Base-by-base conservation (phyloP, 2,797 vertebrate genomes). In the Microhierax caerulescens region DNA sequence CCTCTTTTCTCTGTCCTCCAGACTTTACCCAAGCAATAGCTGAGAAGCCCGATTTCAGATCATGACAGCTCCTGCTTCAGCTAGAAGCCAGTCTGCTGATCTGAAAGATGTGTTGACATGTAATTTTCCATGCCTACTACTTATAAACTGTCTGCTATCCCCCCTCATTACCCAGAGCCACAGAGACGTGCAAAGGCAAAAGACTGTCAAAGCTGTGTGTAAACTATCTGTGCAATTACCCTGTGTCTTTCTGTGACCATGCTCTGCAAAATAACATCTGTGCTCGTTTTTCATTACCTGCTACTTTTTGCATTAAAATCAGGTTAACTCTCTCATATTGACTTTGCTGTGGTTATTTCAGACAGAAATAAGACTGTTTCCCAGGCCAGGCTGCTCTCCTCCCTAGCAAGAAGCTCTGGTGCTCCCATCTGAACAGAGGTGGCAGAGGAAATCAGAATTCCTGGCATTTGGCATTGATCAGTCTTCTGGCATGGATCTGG, bases 371-470 rank as follows among this genome's bases (percentile, higher is more conserved):
- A 73, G 7, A 23, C 15, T 27, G 13, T 54, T 85, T 80, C 28
- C 27, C 41, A 51, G 78, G 13, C 22, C 56, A 64, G 48, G 24
- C 54, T 74, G 61, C 34, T 54, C 30, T n/a, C 4, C 39, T 93
- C 13, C 7, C 24, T 37, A 15, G 3, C 1, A 10, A 63, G 47
- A 67, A 79, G 28, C 13, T 23, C 32, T 51, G 17, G 22, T 50
- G 28, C 18, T 80, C 36, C 10, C 17, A 2, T n/a, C 54, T 1
- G 4, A 18, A 24, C 0, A 0, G 23, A 50, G 16, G 32, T 30
- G 34, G n/a, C 1, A 1, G n/a, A 51, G 36, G 41, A 60, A 89
- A 53, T 6, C 0, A 0, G 34, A 28, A 32, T 48, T 80, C 14
- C 19, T 28, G 37, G 45, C n/a, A 5, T 50, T 69, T 88, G 72